A percentile compares a stretch with the other conserved stretches of the same genome.
These are phyloP conservation scores for Heliconius ismenius DNA, from an alignment of 2,888 invertebrate genomes.

Conservation along the genomic window DNA sequence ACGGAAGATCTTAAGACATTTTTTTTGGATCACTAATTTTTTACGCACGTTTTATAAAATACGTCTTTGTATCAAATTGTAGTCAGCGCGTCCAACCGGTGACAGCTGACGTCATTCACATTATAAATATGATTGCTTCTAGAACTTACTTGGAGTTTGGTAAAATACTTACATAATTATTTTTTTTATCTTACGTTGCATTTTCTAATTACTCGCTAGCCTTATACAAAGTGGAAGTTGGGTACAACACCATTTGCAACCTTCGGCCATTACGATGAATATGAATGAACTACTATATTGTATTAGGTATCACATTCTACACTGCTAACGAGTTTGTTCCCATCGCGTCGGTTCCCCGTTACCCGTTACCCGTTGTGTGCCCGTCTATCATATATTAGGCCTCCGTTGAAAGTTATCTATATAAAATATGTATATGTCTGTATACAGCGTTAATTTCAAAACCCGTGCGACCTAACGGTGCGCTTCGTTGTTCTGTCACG, in stretches of 20 bases:
- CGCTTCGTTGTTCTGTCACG: constrained; percentile 47
- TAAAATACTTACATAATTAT: constrained; percentile 79
- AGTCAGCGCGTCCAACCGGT: constrained; percentile 76
- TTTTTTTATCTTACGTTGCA: constrained; percentile 75
- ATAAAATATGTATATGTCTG: constrained; percentile 16
- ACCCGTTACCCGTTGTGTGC: constrained; percentile 19
- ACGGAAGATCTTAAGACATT: constrained; percentile 70
- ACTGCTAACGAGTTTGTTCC: constrained; percentile 68
- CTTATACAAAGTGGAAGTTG: constrained; percentile 71
- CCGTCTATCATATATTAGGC: constrained; percentile 35
- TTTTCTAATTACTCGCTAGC: constrained; percentile 75
- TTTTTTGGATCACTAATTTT: constrained; percentile 62
- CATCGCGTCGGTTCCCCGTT: constrained; percentile 54
- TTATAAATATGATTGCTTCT: constrained; percentile 80
- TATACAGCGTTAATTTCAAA: constrained; percentile 16
- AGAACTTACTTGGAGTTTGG: constrained; percentile 74
- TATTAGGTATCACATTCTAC: constrained; percentile 79
- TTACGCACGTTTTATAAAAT: constrained; percentile 74
- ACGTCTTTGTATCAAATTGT: constrained; percentile 80
- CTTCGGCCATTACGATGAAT: constrained; percentile 54
- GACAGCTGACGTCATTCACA: constrained; percentile 68
- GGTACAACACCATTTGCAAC: constrained; percentile 51
- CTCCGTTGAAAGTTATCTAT: constrained; percentile 23
- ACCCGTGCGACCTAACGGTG: constrained; percentile 24
- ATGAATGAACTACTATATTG: constrained; percentile 67